A percentile compares a stretch with the other conserved stretches of the same genome.
Conservation (phyloP, 2,797 vertebrate genomes). For the Cyprinodon diabolis region DNA sequence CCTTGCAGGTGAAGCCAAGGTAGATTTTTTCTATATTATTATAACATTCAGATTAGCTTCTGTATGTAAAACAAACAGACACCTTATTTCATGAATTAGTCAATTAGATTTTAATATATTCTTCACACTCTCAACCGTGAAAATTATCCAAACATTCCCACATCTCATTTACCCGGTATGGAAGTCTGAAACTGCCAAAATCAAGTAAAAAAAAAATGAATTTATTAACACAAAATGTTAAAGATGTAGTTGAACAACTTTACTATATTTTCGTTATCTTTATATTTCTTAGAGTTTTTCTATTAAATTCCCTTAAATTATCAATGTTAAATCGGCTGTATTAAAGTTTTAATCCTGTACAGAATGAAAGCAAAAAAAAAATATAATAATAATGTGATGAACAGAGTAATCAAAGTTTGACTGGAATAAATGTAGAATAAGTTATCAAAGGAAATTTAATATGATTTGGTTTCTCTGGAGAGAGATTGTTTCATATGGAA, state of each 20-base stretch:
- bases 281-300: slow-evolving; percentile 26
- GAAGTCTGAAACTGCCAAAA: slow-evolving; percentile 12
- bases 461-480: background rate
- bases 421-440: background rate
- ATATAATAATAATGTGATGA: background rate
- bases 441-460: background rate
- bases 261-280: slow-evolving; percentile 17
- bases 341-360: background rate
- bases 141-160: slow-evolving; percentile 12
- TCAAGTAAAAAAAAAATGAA: background rate
- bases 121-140: slow-evolving; percentile 31
- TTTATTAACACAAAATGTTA: background rate
- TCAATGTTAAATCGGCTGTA: background rate
- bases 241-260: background rate
- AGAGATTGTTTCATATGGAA: background rate
- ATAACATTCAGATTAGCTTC: slow-evolving; percentile 40
- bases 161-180: slow-evolving; percentile 15
- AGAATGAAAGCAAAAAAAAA: background rate
- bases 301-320: background rate
- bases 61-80: slow-evolving; percentile 14
- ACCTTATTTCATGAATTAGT: slow-evolving; percentile 28
- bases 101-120: slow-evolving; percentile 64
- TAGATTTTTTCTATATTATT: slow-evolving; percentile 67
- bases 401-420: background rate
- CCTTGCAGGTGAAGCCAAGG: slow-evolving; percentile 50